Conservation (phyloP, 2,888 invertebrate species). For the Ophioninae sp. region DNA sequence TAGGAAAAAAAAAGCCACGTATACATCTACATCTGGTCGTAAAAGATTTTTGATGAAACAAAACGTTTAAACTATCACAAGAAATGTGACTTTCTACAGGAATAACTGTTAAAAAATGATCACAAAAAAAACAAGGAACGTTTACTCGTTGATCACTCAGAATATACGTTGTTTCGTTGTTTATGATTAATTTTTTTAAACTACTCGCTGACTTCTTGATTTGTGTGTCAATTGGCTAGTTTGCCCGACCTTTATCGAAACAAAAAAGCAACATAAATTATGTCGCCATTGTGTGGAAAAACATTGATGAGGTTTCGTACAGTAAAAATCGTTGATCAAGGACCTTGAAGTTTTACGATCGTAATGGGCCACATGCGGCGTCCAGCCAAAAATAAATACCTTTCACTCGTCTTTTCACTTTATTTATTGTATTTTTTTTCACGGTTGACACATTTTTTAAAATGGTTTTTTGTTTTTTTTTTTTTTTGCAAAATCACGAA, state of each 20-base stretch:
- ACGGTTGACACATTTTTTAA: not conserved
- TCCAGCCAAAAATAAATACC: not conserved
- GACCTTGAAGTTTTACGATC: slow-evolving; percentile 8
- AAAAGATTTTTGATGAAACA: not conserved
- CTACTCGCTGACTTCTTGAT: not conserved
- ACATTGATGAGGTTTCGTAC: not conserved
- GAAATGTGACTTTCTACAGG: not conserved
- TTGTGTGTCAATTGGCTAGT: not conserved
- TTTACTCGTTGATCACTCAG: not conserved
- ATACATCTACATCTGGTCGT: not conserved
- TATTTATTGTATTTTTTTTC: slow-evolving; percentile 3
- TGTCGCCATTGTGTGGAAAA: not conserved
- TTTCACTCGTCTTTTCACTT: slow-evolving; percentile 16
- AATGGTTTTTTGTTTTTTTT: not conserved
- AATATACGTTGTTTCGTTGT: not conserved
- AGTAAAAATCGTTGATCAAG: not conserved
- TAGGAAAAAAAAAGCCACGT: not conserved
- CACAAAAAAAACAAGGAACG: not conserved
- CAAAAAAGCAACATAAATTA: not conserved
- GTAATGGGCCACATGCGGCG: not conserved
- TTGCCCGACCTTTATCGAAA: not conserved
- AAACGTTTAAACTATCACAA: not conserved
- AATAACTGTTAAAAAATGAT: not conserved
- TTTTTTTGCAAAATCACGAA: not conserved
- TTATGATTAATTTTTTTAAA: not conserved